Evolutionary conservation across 2,113 vertebrate species (phyloP), one percentile per base, ranked within the genome.

Genomic region (Nothobranchius kuhntae): DNA sequence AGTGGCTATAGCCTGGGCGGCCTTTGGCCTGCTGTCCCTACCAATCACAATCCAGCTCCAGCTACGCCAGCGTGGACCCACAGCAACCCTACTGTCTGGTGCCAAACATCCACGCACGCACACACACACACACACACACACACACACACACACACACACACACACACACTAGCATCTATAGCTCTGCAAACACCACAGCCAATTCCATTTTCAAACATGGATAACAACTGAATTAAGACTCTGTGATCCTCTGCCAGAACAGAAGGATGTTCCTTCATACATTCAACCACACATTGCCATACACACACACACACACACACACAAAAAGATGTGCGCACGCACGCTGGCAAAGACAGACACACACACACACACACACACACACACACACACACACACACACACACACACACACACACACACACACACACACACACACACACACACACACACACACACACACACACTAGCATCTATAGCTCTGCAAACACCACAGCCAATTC

Each of bases 151-250:
- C 61, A 64, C 42, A 60, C 72, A 76, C 53, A n/a, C 59, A 63
- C 62, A 67, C 62, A 63, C 62, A 69, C 67, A 68, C 55, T 21
- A 54, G 53, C 52, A 76, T 65, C 72, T 61, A 65, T 64, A 75
- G 70, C 74, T 79, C 70, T 55, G 48, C 73, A 81, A 77, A 77
- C 71, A 67, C 75, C 48, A 76, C 70, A 73, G 81, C 83, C 89
- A 86, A 84, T 77, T 83, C 78, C 76, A 79, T 85, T 89, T 86
- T 89, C 86, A 87, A 89, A 89, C 81, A 88, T 40, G 87, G 87
- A 88, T 87, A 89, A 89, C 86, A 89, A 87, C 82, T 86, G 85
- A 89, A 87, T 89, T 87, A 87, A 85, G 75, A 86, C 75, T 83
- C 65, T 89, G 82, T 91, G 86, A 87, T 89, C 82, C 44, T 72